phyloP scores from a whole-genome alignment of 2,113 vertebrate genomes.

The Clarias magur region DNA sequence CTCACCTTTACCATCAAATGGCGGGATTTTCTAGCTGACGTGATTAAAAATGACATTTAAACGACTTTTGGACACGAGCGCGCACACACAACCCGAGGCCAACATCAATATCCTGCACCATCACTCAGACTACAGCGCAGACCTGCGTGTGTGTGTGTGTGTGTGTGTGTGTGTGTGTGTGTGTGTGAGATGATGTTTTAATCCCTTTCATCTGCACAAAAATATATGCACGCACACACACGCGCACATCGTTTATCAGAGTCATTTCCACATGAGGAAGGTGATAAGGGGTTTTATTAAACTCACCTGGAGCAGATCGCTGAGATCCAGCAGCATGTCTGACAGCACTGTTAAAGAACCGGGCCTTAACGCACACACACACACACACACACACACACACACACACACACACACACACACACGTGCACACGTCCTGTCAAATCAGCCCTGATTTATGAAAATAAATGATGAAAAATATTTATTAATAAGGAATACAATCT shows the following conservation, averaged over 20 bases:
- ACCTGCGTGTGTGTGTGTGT: neutral
- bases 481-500: too few species aligned
- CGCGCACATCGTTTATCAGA: neutral
- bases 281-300: neutral
- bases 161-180: too few species aligned
- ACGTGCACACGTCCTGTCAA: neutral
- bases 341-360: constrained; percentile 44
- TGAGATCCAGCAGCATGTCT: constrained; percentile 98
- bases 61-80: neutral
- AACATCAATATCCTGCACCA: constrained; percentile 22
- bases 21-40: neutral
- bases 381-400: too few species aligned
- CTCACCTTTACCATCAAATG: neutral
- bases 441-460: neutral
- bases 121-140: neutral
- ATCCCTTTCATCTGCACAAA: neutral
- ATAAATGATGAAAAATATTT: neutral
- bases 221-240: neutral
- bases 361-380: constrained; percentile 9
- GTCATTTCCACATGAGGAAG: neutral
- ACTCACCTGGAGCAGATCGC: constrained; percentile 92
- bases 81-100: constrained; percentile 30
- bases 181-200: neutral
- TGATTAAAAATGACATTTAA: neutral
- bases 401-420: too few species aligned